Base-by-base conservation (phyloP, 2,888 invertebrate species). In the Lycophotia porphyrea region DNA sequence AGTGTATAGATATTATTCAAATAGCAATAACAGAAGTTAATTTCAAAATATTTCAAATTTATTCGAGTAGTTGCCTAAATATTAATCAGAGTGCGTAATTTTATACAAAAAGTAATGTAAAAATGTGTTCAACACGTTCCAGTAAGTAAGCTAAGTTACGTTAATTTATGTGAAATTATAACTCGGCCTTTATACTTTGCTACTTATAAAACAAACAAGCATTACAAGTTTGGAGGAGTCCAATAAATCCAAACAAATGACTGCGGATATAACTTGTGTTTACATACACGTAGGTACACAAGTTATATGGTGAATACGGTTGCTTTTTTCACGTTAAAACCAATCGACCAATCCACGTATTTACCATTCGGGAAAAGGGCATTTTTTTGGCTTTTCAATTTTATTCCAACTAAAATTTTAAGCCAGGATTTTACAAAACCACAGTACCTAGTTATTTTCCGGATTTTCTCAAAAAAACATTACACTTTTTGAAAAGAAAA, bases 51-150 rank as follows among this genome's bases (percentile, higher is more conserved):
- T 39, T 81, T 34, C 13, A 78, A 85, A 74, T 87, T 81, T 78
- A 87, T 85, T 76, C 78, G n/a, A 74, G 76, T 75, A 68, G 36
- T 84, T 78, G 66, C 90, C 90, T 82, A 79, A 84, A 90, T 88
- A 88, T 66, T 80, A 88, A 91, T 82, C 86, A 88, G 92, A 89
- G 88, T 90, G 87, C 74, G 85, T 87, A 90, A 87, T 89, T 87
- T 87, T 86, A 89, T 87, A 86, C 84, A 84, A 79, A 80, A 60
- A 73, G 70, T 80, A 78, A 80, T 81, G 77, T 80, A 88, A 84
- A 82, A 81, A 81, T 82, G 74, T 85, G 84, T 84, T 72, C 39
- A 69, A 87, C 87, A 88, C 78, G 82, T 85, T 87, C 87, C 78
- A 81, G 79, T 88, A 77, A 80, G 58, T 80, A 71, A 77, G n/a